Percentiles rank a stretch among this genome's conserved stretches.
These are phyloP conservation scores for rabbit (Oryctolagus cuniculus) DNA, from an alignment of 2,113 vertebrate species.

Conservation along the genomic window mOryCun1.1 NC_091432.1:146378001-146378500, in stretches of 20 bases:
- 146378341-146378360: background rate
- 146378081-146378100: conserved; percentile 32
- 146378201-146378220: conserved; percentile 27
- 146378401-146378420: background rate
- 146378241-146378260: background rate
- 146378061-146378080: conserved; percentile 19
- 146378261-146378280: conserved; percentile 29
- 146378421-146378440: background rate
- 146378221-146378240: conserved; percentile 30
- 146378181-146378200: conserved; percentile 57
- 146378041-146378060: conserved; percentile 22
- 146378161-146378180: conserved; percentile 31
- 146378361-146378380: background rate
- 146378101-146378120: conserved; percentile 40
- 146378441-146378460: conserved; percentile 17
- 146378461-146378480: conserved; percentile 39
- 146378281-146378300: background rate
- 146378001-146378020: conserved; percentile 39
- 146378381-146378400: background rate
- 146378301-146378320: background rate
- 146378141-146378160: background rate
- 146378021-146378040: conserved; percentile 4
- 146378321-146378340: background rate
- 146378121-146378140: conserved; percentile 47
- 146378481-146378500: background rate